Evolutionary conservation across 2,797 vertebrate genomes (phyloP).

Genomic region (Iguana delicatissima): DNA sequence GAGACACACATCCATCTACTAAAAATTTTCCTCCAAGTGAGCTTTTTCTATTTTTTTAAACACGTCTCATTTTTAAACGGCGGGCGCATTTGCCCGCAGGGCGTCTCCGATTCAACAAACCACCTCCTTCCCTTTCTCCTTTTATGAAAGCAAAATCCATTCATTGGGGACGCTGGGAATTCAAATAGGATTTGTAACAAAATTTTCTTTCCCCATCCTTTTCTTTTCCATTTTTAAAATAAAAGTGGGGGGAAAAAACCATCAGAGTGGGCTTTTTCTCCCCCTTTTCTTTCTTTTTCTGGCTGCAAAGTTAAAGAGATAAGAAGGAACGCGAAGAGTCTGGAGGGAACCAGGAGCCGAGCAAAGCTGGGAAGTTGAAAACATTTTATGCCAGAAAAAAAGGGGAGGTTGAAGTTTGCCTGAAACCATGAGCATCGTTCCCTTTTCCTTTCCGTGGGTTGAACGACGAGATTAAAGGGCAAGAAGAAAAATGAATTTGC

Average conservation of each 20-base stretch:
- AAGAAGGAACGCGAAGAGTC: rapidly evolving
- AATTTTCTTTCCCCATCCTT: slow-evolving; percentile 28
- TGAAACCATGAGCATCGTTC: rapidly evolving
- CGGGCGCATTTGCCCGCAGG: slow-evolving; percentile 29
- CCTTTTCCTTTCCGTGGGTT: background rate
- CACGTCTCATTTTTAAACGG: slow-evolving; percentile 52
- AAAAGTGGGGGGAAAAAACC: background rate
- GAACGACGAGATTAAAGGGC: slow-evolving; percentile 22
- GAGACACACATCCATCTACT: background rate
- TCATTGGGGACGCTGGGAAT: slow-evolving; percentile 50
- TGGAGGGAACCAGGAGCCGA: background rate
- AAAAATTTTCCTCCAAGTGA: background rate
- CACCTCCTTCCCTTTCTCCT: background rate
- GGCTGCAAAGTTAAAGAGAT: background rate
- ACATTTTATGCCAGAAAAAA: background rate
- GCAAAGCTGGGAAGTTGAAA: background rate
- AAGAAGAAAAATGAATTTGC: background rate
- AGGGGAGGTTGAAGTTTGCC: background rate
- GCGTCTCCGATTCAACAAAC: slow-evolving; percentile 56
- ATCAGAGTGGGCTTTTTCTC: too few relatives aligned
- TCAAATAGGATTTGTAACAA: slow-evolving; percentile 69
- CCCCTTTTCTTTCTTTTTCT: too few relatives aligned
- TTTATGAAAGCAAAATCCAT: slow-evolving; percentile 55
- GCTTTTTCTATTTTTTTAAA: background rate
- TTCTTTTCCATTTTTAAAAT: background rate